Base-by-base conservation (phyloP, 2,113 vertebrate species). In the Piaya cayana region DNA sequence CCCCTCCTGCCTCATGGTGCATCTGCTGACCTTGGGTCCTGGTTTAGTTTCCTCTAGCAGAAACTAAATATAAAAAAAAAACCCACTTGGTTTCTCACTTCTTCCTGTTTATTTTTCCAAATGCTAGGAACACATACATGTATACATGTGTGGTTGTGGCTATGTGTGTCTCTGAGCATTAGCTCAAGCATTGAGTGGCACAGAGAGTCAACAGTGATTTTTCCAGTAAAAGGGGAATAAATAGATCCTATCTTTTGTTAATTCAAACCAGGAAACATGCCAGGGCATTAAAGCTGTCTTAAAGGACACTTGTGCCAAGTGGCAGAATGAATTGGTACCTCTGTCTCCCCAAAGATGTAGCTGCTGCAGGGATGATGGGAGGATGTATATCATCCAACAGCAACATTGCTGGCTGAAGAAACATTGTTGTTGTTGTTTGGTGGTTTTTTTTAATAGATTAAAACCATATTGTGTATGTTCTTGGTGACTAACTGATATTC, bases 191-290 rank as follows among this genome's bases (percentile, higher is more conserved):
- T 82, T 85, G 91, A 93, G 96, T 95, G 43, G 80, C 92, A 82
- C 63, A 95, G 67, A 55, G 76, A 79, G 82, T 92, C 90, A 94
- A 83, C 56, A 86, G 59, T 49, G 58, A 90, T 97, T 95, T 49
- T 96, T 93, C 77, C 91, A 89, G 91, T 97, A 92, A 95, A 75
- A 96, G 50, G n/a, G 55, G 47, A 89, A 45, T 76, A 78, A 93
- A 96, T 93, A 83, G 71, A 82, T 83, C 83, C 91, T 63, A 29
- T 84, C 50, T 95, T 56, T 82, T 82, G 59, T 90, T 96, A 67
- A 43, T 64, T 96, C 59, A 82, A 95, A 75, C 74, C 90, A 91
- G 82, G 91, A 96, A 92, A 92, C 68, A 58, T 2, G 1, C 70
- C 86, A 93, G 86, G 77, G 42, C 53, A 5, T 71, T 88, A 50